Evolutionary conservation across 1,140 invertebrate species (phyloP).

Genomic region (Nasonia longicornis): DNA sequence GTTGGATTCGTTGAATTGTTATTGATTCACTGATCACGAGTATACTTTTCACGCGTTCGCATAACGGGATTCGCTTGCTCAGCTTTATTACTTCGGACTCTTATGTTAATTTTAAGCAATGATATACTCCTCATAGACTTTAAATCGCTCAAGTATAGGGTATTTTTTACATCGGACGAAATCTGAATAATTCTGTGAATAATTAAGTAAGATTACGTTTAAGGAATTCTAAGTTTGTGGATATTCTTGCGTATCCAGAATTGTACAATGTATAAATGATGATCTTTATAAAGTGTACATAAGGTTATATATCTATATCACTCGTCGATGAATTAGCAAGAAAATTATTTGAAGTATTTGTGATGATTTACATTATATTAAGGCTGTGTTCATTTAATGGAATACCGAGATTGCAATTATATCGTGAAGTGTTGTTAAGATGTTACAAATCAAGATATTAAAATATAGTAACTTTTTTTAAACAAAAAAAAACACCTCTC

Average conservation of each 20-base stretch:
- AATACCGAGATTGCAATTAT: conserved; percentile 44
- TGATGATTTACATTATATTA: conserved; percentile 45
- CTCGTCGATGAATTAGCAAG: conserved; percentile 37
- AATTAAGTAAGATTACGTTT: conserved; percentile 29
- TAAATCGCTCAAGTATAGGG: conserved; percentile 6
- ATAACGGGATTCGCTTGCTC: conserved; percentile 12
- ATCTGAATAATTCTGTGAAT: conserved; percentile 15
- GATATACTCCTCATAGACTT: conserved; percentile 29
- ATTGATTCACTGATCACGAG: conserved; percentile 11
- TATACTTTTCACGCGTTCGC: not conserved
- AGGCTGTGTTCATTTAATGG: conserved; percentile 46
- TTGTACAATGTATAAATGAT: conserved; percentile 28
- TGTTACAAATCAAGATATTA: conserved; percentile 44
- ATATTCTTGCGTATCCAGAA: conserved; percentile 4
- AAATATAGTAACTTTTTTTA: conserved; percentile 48
- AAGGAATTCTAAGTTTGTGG: conserved; percentile 27
- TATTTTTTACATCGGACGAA: conserved; percentile 32
- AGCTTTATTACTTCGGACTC: conserved; percentile 11
- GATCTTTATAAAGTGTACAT: conserved; percentile 39
- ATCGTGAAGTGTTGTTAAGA: conserved; percentile 43
- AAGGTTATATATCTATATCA: conserved; percentile 17
- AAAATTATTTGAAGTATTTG: conserved; percentile 42
- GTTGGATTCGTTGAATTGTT: conserved; percentile 21
- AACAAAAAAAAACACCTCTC: conserved; percentile 39
- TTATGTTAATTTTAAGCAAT: conserved; percentile 23